Conservation (phyloP, 2,888 invertebrate species). For the Tenthredo amoena region DNA sequence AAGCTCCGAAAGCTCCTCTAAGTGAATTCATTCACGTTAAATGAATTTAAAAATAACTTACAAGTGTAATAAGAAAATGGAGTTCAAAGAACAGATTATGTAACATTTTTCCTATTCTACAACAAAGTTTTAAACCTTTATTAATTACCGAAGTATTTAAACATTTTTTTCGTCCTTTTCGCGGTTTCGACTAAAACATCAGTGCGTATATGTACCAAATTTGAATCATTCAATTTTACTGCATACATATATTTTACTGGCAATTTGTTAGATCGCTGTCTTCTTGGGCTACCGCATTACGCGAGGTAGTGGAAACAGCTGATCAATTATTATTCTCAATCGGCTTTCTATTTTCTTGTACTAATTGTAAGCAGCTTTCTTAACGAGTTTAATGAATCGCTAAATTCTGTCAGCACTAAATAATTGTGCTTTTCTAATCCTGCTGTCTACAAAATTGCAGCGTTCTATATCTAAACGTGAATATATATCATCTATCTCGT, state of each 20-base stretch:
- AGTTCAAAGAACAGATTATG: conserved; percentile 35
- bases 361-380: conserved; percentile 12
- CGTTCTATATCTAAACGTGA: not conserved
- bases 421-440: not conserved
- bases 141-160: not conserved
- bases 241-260: not conserved
- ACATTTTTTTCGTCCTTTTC: not conserved
- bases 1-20: conserved; percentile 2
- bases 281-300: not conserved
- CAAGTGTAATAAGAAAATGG: conserved; percentile 22
- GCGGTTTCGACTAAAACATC: not conserved
- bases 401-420: not conserved
- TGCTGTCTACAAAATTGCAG: not conserved
- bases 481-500: not conserved
- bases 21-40: conserved; percentile 24
- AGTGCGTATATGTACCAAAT: not conserved
- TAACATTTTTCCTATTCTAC: not conserved
- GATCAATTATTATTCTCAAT: conserved; percentile 3
- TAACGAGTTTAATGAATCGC: not conserved
- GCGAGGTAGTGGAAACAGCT: not conserved
- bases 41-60: conserved; percentile 25
- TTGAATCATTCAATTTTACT: conserved; percentile 13
- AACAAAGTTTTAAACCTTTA: not conserved
- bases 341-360: conserved; percentile 32
- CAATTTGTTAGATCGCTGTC: not conserved